These are phyloP conservation scores for Brachionus calyciflorus DNA, from an alignment of 1,140 invertebrate genomes.

Conservation along the genomic window DNA sequence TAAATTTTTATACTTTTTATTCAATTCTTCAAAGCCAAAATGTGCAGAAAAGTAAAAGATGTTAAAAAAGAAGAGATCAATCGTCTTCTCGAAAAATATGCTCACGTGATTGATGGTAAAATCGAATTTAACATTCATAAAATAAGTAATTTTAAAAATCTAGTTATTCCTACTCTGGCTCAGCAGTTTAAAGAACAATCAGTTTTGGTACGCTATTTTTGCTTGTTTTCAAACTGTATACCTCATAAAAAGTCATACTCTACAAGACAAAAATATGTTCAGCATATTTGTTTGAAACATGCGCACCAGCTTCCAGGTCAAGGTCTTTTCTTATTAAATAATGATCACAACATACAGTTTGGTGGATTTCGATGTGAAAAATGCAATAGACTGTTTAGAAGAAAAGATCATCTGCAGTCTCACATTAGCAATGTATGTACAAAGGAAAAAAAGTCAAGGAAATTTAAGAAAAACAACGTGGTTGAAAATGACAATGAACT, in stretches of 20 bases:
- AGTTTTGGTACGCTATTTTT: neutral
- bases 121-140: neutral
- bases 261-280: neutral
- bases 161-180: neutral
- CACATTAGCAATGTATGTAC: too few relatives aligned
- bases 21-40: neutral
- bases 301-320: neutral
- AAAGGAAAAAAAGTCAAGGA: too few relatives aligned
- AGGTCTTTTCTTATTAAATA: neutral
- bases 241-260: neutral
- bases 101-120: neutral
- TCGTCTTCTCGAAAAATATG: conserved; percentile 1
- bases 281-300: neutral
- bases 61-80: neutral
- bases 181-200: neutral
- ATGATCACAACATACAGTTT: too few relatives aligned
- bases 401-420: too few relatives aligned
- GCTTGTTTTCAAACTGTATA: neutral
- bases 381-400: too few relatives aligned
- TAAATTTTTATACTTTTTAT: too few relatives aligned
- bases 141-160: conserved; percentile 2
- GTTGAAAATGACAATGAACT: too few relatives aligned
- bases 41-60: conserved; percentile 2
- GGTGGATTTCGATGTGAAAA: too few relatives aligned
- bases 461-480: too few relatives aligned